Evolutionary conservation across 2,797 vertebrate genomes (phyloP), one percentile per base, ranked within the genome.

Genomic region (Chromis chromis): DNA sequence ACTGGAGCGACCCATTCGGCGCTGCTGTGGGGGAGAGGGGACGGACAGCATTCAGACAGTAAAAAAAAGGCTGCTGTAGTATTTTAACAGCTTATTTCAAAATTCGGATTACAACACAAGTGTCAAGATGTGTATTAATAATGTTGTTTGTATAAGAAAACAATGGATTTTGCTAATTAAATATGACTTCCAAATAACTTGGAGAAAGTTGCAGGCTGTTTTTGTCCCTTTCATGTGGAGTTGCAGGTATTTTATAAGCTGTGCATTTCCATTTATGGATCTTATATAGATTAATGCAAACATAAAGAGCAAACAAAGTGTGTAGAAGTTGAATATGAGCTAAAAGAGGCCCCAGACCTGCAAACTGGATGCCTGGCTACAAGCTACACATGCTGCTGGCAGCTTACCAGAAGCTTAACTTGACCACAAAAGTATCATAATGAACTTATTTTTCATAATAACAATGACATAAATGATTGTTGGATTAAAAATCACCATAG

Each of bases 1-100:
- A 94, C 95, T 96, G 96, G 96, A 95, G 93, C 93, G 95, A 94
- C 89, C 96, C 96, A 97, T 96, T 97, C 91, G 61, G 87, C 74
- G 78, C 83, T 66, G 72, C 84, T 82, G 87, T 55, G 85, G 91
- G 91, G 93, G 93, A 89, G 88, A 76, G 56, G 33, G 65, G 72
- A 77, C 64, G 77, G 82, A 85, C 85, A 74, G 62, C 66, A 48
- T 70, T 63, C 17, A 39, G 60, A 78, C 33, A 17, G 17, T 1
- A 42, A 3, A 36, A 33, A 10, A 63, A 53, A 25, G 25, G 14
- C 62, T 14, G 10, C 46, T n/a, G 21, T 1, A 25, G 27, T 24
- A 8, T 65, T 70, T 67, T 1, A 27, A 33, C 1, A 8, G 17
- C 25, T 69, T 16, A 12, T 46, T 60, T 61, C 6, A 44, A 1